Evolutionary conservation across 2,797 vertebrate genomes (phyloP).

Genomic region (Setipinna tenuifilis): DNA sequence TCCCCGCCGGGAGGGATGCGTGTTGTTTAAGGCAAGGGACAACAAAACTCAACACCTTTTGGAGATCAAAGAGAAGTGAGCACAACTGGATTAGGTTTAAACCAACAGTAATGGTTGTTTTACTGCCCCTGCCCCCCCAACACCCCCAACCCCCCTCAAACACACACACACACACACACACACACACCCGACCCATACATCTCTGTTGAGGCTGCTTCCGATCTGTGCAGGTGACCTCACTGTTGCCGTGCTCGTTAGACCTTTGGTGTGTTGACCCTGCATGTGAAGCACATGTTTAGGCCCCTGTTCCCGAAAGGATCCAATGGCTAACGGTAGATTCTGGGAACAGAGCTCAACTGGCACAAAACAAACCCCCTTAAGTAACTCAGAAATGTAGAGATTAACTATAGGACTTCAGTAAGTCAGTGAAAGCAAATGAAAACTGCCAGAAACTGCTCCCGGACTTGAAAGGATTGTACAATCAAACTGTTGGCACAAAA

Average conservation of each 20-base stretch:
- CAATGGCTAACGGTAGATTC: not conserved
- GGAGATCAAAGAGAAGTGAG: constrained; percentile 59
- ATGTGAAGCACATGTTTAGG: not conserved
- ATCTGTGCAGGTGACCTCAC: not conserved
- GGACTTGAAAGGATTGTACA: no score
- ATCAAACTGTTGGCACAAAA: no score
- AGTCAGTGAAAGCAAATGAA: no score
- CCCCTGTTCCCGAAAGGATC: no score
- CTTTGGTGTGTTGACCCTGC: not conserved
- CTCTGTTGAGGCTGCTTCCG: constrained; percentile 31
- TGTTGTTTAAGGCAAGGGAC: constrained; percentile 50
- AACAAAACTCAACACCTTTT: constrained; percentile 52
- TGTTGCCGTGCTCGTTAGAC: not conserved
- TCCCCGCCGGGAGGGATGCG: not conserved
- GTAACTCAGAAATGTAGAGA: no score
- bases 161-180: no score
- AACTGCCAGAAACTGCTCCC: no score
- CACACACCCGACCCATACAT: not conserved
- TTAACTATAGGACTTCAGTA: no score
- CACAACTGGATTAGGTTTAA: constrained; percentile 55
- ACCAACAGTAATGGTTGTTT: constrained; percentile 53
- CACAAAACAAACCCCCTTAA: not conserved
- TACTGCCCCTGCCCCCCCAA: not conserved
- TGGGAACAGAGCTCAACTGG: not conserved
- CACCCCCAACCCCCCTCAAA: no score